Percentiles rank a stretch among this genome's conserved stretches.
Evolutionary conservation across 2,888 invertebrate genomes (phyloP).

Genomic region (Leucoptera coffeella): DNA sequence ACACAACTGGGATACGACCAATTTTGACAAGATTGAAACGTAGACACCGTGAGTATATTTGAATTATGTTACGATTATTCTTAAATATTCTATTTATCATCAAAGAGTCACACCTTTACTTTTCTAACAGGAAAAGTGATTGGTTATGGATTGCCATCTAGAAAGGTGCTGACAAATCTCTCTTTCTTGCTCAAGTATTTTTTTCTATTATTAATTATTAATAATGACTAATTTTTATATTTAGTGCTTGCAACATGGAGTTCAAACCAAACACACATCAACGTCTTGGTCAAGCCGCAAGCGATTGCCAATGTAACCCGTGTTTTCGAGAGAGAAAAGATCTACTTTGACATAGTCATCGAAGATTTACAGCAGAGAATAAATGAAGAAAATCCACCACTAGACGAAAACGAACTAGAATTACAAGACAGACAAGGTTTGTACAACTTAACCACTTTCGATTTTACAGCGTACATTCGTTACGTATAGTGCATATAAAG

Average conservation of each 20-base stretch:
- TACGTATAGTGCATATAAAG: slow-evolving; percentile 6
- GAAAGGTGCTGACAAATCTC: background rate
- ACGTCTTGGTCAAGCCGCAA: slow-evolving; percentile 65
- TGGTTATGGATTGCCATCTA: background rate
- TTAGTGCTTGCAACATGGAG: slow-evolving; percentile 62
- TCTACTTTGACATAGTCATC: slow-evolving; percentile 66
- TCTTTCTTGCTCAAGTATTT: slow-evolving; percentile 1
- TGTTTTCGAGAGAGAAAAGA: slow-evolving; percentile 55
- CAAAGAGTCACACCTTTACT: too few species aligned
- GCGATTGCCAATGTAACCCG: slow-evolving; percentile 58
- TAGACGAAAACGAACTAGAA: slow-evolving; percentile 59
- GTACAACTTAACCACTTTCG: slow-evolving; percentile 9
- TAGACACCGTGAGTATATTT: slow-evolving; percentile 23
- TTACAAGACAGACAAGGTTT: slow-evolving; percentile 66
- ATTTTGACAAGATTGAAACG: slow-evolving; percentile 23
- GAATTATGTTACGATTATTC: slow-evolving; percentile 1
- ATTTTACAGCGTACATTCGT: slow-evolving; percentile 1
- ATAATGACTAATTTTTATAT: too few species aligned
- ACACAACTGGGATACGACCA: slow-evolving; percentile 36
- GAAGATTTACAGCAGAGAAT: slow-evolving; percentile 73
- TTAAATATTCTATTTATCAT: too few species aligned
- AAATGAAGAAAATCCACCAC: slow-evolving; percentile 70
- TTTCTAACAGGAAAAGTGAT: too few species aligned
- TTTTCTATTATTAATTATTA: too few species aligned
- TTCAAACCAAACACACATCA: slow-evolving; percentile 56